These are phyloP conservation scores for Balaenoptera acutorostrata DNA, from an alignment of 2,113 vertebrate species.

Conservation along the genomic window DNA sequence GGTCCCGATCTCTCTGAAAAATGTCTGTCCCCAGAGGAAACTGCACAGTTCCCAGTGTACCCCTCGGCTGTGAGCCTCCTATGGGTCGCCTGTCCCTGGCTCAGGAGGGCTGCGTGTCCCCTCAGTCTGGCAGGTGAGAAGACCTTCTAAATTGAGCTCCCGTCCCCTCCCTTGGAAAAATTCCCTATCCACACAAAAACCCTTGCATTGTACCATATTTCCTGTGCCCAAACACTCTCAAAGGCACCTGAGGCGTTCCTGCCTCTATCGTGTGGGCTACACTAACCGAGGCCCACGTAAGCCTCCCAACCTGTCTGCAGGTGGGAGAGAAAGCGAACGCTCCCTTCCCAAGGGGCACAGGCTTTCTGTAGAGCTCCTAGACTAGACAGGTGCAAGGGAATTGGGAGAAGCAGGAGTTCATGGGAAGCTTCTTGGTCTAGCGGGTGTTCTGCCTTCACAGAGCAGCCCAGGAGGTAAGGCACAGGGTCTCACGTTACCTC, in stretches of 20 bases:
- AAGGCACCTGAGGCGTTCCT: not conserved
- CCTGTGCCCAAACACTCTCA: not conserved
- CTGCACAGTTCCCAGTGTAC: no score
- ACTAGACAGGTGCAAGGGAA: not conserved
- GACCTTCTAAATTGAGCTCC: not conserved
- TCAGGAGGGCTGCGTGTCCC: accelerated
- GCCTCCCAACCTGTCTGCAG: not conserved
- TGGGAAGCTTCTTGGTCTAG: not conserved
- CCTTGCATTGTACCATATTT: not conserved
- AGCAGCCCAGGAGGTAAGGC: not conserved
- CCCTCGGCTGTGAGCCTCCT: not conserved
- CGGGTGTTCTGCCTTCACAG: not conserved
- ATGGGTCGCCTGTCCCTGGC: not conserved
- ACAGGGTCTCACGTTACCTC: accelerated
- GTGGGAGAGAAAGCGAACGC: not conserved
- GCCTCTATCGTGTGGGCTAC: not conserved
- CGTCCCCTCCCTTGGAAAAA: not conserved
- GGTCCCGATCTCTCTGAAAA: not conserved
- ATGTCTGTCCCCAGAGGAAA: not conserved
- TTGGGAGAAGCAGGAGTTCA: not conserved
- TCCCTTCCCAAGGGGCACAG: not conserved
- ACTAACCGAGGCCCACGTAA: not conserved
- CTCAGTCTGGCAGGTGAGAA: not conserved
- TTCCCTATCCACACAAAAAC: not conserved
- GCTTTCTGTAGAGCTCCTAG: not conserved